Evolutionary conservation across 2,888 invertebrate species (phyloP), one percentile per base, ranked within the genome.

Genomic region (Tanypteryx hageni): DNA sequence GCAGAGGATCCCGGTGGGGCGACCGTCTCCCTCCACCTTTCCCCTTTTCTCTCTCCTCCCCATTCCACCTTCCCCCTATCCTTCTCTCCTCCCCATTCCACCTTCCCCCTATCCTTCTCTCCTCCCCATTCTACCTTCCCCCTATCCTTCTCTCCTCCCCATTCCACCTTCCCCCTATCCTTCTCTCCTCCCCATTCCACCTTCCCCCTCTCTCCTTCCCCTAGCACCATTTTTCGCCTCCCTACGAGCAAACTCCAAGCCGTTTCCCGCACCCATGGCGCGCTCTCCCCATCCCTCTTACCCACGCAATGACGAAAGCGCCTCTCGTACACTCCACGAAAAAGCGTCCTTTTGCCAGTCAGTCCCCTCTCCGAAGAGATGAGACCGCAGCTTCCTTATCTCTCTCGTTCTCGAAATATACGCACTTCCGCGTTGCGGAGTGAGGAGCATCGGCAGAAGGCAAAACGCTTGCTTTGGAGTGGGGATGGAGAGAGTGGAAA

Each of bases 341-440:
- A 44, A 76, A 27, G 76, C 76, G 76, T 27, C 27, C 27, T 22
- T 76, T 27, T 76, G 22, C 76, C 22, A 76, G 76, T 76, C 76
- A 76, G 22, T 76, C 76, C 76, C 76, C 76, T 76, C 76, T 76
- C 76, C 27, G 76, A 10, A 27, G 76, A 76, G 76, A 68, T 68
- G 68, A 68, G 68, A 68, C 68, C 68, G 13, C 68, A 76, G 27
- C 22, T 27, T 76, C 76, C 27, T 76, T 27, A 18, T 76, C 76
- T 76, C 14, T 76, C 76, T 76, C 76, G 76, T 14, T 27, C 27
- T 76, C 22, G 22, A 76, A 76, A 27, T 18, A 18, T 13, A 10
- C 27, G 76, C 22, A 76, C 76, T 76, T 76, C 76, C 76, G 76
- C 76, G 76, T 76, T 76, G 76, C 27, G 76, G 76, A 76, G 76